These are phyloP conservation scores for Gastrophryne carolinensis DNA, from an alignment of 2,797 vertebrate genomes.

Conservation along the genomic window DNA sequence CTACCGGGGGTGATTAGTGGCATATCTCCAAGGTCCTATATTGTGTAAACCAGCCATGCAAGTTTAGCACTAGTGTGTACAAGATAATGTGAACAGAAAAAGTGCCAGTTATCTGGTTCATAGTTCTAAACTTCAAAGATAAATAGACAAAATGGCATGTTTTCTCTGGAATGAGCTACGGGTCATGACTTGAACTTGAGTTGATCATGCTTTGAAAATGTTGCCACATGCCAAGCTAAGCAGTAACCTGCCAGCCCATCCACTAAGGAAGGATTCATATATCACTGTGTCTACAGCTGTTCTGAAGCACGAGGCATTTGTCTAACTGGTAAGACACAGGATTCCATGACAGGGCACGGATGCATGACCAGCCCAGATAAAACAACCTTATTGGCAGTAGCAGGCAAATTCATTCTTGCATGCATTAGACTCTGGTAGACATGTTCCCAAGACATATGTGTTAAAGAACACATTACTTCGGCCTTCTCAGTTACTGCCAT, in stretches of 20 bases:
- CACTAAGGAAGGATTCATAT: not conserved
- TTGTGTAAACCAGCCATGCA: slow-evolving; percentile 20
- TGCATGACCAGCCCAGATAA: not conserved
- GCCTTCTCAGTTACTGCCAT: too few relatives aligned
- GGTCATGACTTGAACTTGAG: slow-evolving; percentile 18
- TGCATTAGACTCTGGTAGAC: not conserved
- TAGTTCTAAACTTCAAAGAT: not conserved
- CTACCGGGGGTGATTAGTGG: slow-evolving; percentile 18
- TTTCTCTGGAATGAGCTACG: slow-evolving; percentile 2
- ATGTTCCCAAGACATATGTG: not conserved
- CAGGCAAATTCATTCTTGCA: too few relatives aligned
- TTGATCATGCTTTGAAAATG: slow-evolving; percentile 8
- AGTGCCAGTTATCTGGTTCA: not conserved
- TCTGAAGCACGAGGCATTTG: not conserved
- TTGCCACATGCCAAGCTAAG: slow-evolving; percentile 1
- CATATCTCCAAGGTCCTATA: slow-evolving; percentile 22
- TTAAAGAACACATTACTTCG: too few relatives aligned
- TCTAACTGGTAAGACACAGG: not conserved
- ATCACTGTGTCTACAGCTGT: slow-evolving; percentile 11
- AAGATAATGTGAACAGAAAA: not conserved
- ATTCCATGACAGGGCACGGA: not conserved
- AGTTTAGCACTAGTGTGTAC: not conserved
- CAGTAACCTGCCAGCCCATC: not conserved
- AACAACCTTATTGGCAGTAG: not conserved
- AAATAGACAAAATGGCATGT: not conserved